A percentile compares a stretch with the other conserved stretches of the same genome.
phyloP scores from a whole-genome alignment of 2,797 vertebrate genomes.

The Lutjanus argentimaculatus region DNA sequence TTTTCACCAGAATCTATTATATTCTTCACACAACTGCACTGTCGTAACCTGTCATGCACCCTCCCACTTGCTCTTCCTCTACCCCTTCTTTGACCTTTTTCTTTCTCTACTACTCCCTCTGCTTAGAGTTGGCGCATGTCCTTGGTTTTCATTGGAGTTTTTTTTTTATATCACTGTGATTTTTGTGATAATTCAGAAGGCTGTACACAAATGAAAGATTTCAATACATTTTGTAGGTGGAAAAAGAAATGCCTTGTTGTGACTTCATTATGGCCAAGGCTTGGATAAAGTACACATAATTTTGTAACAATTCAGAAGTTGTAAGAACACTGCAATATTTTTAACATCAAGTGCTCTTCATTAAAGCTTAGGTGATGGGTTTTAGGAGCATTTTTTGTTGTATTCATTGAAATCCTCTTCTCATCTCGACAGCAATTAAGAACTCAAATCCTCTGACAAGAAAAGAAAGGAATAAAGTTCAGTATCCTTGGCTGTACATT shows the following conservation, averaged over 20 bases:
- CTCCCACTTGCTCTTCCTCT: neutral
- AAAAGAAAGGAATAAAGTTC: no score
- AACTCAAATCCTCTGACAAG: no score
- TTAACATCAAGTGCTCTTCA: neutral
- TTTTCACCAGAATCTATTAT: neutral
- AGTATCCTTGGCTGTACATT: no score
- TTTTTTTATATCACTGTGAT: neutral
- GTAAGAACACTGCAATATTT: neutral
- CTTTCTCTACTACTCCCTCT: neutral
- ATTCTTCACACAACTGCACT: constrained; percentile 4
- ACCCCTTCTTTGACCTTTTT: neutral
- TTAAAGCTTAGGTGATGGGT: neutral
- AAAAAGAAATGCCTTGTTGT: neutral
- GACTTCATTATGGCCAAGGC: neutral
- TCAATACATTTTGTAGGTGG: neutral
- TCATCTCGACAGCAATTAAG: no score
- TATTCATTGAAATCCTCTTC: no score
- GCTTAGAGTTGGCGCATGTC: neutral
- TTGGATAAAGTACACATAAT: neutral
- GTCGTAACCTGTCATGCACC: neutral
- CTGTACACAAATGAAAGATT: neutral
- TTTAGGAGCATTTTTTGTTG: no score
- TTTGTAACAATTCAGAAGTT: neutral
- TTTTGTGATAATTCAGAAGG: neutral
- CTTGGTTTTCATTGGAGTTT: neutral